phyloP scores from a whole-genome alignment of 1,140 invertebrate genomes.

The Drosophila orosa region DNA sequence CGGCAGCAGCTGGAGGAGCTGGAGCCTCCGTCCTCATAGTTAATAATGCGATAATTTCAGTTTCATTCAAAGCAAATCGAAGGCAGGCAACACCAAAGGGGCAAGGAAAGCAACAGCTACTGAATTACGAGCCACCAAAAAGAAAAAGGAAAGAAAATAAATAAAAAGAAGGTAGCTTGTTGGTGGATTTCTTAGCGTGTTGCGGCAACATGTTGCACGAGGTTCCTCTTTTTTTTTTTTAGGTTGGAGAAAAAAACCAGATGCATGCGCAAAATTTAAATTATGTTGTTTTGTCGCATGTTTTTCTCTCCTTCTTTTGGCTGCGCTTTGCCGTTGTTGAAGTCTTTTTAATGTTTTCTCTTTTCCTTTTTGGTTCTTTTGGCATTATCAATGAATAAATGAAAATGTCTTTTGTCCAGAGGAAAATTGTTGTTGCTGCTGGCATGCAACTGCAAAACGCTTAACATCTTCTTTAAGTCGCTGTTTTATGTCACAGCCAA shows the following conservation, averaged over 20 bases:
- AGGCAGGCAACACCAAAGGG: constrained; percentile 46
- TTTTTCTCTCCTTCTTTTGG: constrained; percentile 64
- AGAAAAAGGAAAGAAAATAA: neutral
- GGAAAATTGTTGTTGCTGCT: constrained; percentile 61
- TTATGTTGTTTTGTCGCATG: constrained; percentile 84
- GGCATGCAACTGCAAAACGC: constrained; percentile 62
- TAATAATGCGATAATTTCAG: constrained; percentile 82
- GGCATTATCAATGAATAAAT: constrained; percentile 83
- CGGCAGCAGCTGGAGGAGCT: constrained; percentile 1
- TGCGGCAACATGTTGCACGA: constrained; percentile 75
- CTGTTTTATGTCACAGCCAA: constrained; percentile 81
- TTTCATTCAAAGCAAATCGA: constrained; percentile 82
- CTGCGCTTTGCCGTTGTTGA: constrained; percentile 55
- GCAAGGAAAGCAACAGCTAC: constrained; percentile 45
- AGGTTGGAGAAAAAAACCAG: constrained; percentile 26
- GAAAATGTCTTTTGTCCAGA: constrained; percentile 73
- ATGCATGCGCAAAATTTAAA: constrained; percentile 82
- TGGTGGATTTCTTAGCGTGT: constrained; percentile 61
- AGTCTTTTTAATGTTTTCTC: constrained; percentile 23
- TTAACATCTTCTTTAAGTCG: constrained; percentile 76
- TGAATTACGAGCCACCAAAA: constrained; percentile 56
- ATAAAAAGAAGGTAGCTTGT: constrained; percentile 15
- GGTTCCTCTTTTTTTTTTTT: constrained; percentile 14
- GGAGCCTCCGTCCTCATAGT: constrained; percentile 57
- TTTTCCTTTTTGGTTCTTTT: constrained; percentile 20